Evolutionary conservation across 2,113 vertebrate genomes (phyloP).

Genomic region (Paramisgurnus dabryanus): DNA sequence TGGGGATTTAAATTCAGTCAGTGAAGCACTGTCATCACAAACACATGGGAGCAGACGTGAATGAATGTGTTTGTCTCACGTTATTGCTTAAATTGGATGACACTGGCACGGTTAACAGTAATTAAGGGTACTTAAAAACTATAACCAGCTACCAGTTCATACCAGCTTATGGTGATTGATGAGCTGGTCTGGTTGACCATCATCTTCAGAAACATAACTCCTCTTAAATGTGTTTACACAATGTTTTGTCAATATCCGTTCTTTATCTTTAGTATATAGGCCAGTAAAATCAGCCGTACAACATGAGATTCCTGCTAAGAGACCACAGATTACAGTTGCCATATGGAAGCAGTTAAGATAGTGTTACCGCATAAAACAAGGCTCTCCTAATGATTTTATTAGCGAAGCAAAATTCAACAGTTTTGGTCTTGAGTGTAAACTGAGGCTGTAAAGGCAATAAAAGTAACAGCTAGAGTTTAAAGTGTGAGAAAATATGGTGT

Average conservation of each 20-base stretch:
- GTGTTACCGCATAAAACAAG: slow-evolving; percentile 56
- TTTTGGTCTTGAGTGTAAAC: slow-evolving; percentile 1
- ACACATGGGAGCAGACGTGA: too few species aligned
- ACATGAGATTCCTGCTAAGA: slow-evolving; percentile 42
- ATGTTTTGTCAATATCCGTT: not conserved
- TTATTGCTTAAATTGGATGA: too few species aligned
- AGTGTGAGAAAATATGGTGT: slow-evolving; percentile 3
- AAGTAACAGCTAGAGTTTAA: slow-evolving; percentile 18
- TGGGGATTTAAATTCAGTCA: too few species aligned
- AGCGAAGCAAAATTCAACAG: slow-evolving; percentile 12
- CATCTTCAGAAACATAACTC: too few species aligned
- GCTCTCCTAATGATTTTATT: slow-evolving; percentile 39
- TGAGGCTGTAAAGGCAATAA: slow-evolving; percentile 1
- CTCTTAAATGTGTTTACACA: not conserved
- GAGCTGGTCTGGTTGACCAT: too few species aligned
- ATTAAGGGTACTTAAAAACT: too few species aligned
- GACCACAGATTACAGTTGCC: slow-evolving; percentile 52
- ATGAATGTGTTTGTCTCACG: too few species aligned
- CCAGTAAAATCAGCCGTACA: slow-evolving; percentile 36
- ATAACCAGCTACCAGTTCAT: too few species aligned
- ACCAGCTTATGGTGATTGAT: too few species aligned
- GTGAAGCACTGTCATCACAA: too few species aligned
- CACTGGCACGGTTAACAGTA: too few species aligned
- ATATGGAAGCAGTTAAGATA: slow-evolving; percentile 61
- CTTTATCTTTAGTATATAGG: not conserved